Evolutionary conservation across 37 sponge, comb jelly and placozoan genomes (phyloP), one percentile per base, ranked within the genome.

Genomic region (Cladorhizidae sp.): DNA sequence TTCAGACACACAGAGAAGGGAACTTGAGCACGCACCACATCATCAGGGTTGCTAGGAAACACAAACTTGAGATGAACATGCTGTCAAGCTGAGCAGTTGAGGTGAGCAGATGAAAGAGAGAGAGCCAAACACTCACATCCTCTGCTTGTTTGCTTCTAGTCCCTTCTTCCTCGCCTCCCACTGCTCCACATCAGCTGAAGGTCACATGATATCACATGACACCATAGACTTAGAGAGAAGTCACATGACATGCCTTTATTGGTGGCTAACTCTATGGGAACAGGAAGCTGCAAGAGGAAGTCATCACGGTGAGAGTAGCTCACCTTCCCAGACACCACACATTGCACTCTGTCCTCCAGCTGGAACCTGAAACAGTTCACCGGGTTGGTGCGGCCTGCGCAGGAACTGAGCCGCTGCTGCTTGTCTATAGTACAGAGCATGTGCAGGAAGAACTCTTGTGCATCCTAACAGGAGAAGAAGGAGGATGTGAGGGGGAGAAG

Each of bases 401-500:
- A 23, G 3, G 72, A 1, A 5, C 45, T 35, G 1, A 18, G 54
- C 0, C 70, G 40, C 64, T 94, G 74, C 22, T 70, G 72, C 52
- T 80, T 70, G 55, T 93, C 93, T 51, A 96, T 84, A 42, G 72
- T 29, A 32, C 59, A 28, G 37, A 96, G 77, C 40, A 96, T 64
- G 52, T 96, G 91, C 22, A 96, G 84, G 64, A 93, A 81, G 74
- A 86, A 96, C 79, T 96, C 97, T 43, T 84, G 87, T 21, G 93
- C 93, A 78, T 96, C 97, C 80, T 94, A 83, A n/a, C n/a, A n/a
- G n/a, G n/a, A n/a, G n/a, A n/a, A n/a, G n/a, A n/a, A n/a, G n/a
- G n/a, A n/a, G n/a, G n/a, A n/a, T n/a, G n/a, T n/a, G n/a, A n/a
- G n/a, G n/a, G n/a, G n/a, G n/a, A n/a, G n/a, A n/a, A n/a, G n/a